Percentiles rank a stretch among this genome's conserved stretches.
phyloP scores from a whole-genome alignment of 2,888 invertebrate genomes.

The Andrena bucephala region DNA sequence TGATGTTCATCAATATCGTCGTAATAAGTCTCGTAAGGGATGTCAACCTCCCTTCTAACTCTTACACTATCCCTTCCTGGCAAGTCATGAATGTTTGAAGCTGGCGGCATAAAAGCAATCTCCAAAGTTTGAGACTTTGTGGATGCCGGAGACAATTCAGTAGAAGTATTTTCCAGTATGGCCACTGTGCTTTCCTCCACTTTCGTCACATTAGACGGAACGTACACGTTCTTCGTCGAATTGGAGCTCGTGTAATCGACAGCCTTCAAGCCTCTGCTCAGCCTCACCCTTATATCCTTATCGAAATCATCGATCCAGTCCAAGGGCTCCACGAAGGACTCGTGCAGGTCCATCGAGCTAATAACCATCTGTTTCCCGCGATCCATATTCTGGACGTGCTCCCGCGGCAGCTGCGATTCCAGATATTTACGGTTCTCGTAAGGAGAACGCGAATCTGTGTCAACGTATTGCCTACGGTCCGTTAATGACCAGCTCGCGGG shows the following conservation, averaged over 20 bases:
- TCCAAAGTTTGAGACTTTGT: neutral
- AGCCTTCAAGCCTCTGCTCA: constrained; percentile 70
- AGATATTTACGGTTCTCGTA: constrained; percentile 52
- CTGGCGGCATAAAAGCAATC: neutral
- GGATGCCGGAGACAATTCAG: neutral
- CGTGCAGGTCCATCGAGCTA: constrained; percentile 65
- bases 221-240: neutral
- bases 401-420: constrained; percentile 18
- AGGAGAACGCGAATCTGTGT: constrained; percentile 61
- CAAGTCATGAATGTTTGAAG: neutral
- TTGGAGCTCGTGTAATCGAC: constrained; percentile 22
- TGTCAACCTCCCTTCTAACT: constrained; percentile 19
- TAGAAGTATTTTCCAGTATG: neutral
- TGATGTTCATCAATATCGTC: constrained; percentile 42
- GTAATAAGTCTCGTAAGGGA: constrained; percentile 40
- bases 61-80: constrained; percentile 6
- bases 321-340: constrained; percentile 74
- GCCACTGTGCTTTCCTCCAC: neutral
- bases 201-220: neutral
- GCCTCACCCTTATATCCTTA: constrained; percentile 63
- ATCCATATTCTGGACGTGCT: constrained; percentile 43
- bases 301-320: constrained; percentile 71
- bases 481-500: constrained; percentile 25
- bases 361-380: constrained; percentile 43
- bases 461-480: constrained; percentile 23